phyloP scores from a whole-genome alignment of 92 coral and sea anemone genomes.

The Porites evermanni region DNA sequence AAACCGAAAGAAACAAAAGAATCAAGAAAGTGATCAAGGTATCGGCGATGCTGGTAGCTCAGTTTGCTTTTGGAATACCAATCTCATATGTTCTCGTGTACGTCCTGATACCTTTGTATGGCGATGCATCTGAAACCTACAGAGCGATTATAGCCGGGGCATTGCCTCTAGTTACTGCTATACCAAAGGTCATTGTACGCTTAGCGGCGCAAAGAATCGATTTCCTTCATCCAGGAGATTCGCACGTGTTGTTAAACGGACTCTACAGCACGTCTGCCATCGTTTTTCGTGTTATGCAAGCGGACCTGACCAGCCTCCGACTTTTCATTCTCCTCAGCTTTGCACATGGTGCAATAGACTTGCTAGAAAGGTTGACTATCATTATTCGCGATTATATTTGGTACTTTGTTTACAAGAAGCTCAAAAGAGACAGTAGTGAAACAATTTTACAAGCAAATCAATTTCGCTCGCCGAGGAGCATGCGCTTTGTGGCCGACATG shows the following conservation, averaged over 20 bases:
- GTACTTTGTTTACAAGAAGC: no score
- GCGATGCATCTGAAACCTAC: neutral
- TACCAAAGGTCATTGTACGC: constrained; percentile 60
- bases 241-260: constrained; percentile 37
- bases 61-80: constrained; percentile 43
- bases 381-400: no score
- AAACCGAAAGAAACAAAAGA: neutral
- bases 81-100: neutral
- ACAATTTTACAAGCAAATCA: neutral
- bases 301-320: constrained; percentile 39
- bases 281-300: constrained; percentile 74
- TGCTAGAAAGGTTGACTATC: no score
- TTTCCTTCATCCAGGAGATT: constrained; percentile 53
- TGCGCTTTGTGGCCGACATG: constrained; percentile 64
- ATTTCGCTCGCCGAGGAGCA: constrained; percentile 66
- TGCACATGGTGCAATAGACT: no score
- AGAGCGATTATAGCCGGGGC: constrained; percentile 2
- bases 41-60: constrained; percentile 19
- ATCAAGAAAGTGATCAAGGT: neutral
- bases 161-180: constrained; percentile 34
- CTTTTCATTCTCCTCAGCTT: no score
- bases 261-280: constrained; percentile 45
- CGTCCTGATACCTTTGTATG: neutral
- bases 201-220: constrained; percentile 53
- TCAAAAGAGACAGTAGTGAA: neutral